A percentile compares a stretch with the other conserved stretches of the same genome.
Conservation (phyloP, 2,113 vertebrate species). For the Aleadryas rufinucha region DNA sequence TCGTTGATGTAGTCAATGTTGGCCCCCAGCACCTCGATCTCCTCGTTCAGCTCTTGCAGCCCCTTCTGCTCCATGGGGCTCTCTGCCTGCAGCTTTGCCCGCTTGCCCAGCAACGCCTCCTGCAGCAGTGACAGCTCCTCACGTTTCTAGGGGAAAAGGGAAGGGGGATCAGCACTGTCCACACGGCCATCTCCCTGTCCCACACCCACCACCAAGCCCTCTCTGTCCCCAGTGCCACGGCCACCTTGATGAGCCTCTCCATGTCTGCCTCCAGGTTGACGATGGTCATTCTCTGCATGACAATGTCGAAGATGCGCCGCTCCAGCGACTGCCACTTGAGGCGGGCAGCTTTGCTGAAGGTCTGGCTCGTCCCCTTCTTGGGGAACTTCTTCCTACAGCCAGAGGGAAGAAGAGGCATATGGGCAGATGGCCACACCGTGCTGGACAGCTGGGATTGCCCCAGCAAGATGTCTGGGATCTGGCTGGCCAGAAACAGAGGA, state of each 20-base stretch:
- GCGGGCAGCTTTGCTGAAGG: slow-evolving; percentile 86
- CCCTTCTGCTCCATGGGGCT: slow-evolving; percentile 83
- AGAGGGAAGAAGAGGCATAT: background rate
- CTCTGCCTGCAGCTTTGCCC: slow-evolving; percentile 82
- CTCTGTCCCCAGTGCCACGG: background rate
- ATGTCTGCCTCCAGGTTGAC: slow-evolving; percentile 93
- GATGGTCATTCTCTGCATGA: slow-evolving; percentile 97
- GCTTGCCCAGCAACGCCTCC: slow-evolving; percentile 84
- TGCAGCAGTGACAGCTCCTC: slow-evolving; percentile 92
- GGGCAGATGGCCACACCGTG: accelerated
- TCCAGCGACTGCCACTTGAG: slow-evolving; percentile 96
- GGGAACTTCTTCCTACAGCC: slow-evolving; percentile 85
- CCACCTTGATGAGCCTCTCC: slow-evolving; percentile 95
- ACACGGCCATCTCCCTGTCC: accelerated
- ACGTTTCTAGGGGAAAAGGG: slow-evolving; percentile 81
- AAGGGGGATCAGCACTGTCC: background rate
- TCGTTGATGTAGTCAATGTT: slow-evolving; percentile 98
- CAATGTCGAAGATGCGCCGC: slow-evolving; percentile 87
- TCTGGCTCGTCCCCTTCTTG: slow-evolving; percentile 80
- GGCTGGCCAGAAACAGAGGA: background rate
- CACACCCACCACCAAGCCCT: accelerated
- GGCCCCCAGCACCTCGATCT: slow-evolving; percentile 92
- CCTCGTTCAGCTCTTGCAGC: slow-evolving; percentile 90
- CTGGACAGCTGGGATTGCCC: background rate
- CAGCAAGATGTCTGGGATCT: background rate